Evolutionary conservation across 2,888 invertebrate species (phyloP).

Genomic region (Drosophila cognata): DNA sequence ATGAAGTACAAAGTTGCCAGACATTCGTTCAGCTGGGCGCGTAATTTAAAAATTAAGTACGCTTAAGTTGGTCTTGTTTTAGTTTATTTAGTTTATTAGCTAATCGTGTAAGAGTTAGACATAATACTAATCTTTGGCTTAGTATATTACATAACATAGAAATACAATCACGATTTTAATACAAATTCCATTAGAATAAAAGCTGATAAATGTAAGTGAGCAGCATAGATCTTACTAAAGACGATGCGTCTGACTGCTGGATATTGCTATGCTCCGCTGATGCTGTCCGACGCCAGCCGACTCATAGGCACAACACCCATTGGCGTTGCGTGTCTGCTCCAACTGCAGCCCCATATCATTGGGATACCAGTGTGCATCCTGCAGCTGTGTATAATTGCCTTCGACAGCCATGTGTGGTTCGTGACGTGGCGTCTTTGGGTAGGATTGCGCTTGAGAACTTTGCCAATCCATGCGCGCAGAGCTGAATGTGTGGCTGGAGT

Average conservation of each 20-base stretch:
- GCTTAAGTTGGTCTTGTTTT: conserved; percentile 1
- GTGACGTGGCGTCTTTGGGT: conserved; percentile 50
- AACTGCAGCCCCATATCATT: conserved; percentile 57
- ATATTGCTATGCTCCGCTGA: conserved; percentile 59
- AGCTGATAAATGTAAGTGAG: conserved; percentile 4
- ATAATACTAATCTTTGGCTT: conserved; percentile 69
- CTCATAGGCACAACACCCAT: conserved; percentile 65
- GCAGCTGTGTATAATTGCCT: conserved; percentile 51
- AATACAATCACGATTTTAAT: conserved; percentile 63
- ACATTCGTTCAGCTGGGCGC: conserved; percentile 2
- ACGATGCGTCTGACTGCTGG: conserved; percentile 63
- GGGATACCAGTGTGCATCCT: conserved; percentile 65
- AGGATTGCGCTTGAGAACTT: conserved; percentile 50
- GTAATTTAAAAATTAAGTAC: conserved; percentile 1
- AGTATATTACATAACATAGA: conserved; percentile 49
- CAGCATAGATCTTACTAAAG: conserved; percentile 35
- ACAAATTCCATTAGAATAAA: conserved; percentile 44
- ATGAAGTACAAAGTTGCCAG: conserved; percentile 23
- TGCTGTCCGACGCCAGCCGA: conserved; percentile 55
- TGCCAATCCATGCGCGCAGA: conserved; percentile 70
- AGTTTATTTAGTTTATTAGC: conserved; percentile 60
- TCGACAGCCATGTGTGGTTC: conserved; percentile 47
- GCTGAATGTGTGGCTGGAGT: conserved; percentile 45
- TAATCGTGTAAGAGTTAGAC: conserved; percentile 27
- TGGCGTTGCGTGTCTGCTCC: conserved; percentile 47